Conservation (phyloP, 2,888 invertebrate species). For the Xestia ashworthii region DNA sequence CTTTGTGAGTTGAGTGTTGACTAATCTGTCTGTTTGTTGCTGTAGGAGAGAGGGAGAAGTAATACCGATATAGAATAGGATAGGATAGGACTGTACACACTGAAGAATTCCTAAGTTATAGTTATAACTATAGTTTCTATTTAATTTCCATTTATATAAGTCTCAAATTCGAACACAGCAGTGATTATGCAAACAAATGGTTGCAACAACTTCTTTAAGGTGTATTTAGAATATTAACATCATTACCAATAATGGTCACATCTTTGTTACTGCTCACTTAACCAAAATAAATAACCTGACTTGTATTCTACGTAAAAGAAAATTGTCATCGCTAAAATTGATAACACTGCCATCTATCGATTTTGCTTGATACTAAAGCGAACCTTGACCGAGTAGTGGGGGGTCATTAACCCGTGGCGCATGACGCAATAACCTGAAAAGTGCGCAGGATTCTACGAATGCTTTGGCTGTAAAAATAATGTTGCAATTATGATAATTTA, state of each 20-base stretch:
- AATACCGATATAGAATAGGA: not conserved
- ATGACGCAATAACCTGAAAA: slow-evolving; percentile 63
- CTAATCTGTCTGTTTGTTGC: slow-evolving; percentile 46
- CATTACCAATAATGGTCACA: not conserved
- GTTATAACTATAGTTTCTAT: not conserved
- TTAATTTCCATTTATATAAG: too few species aligned
- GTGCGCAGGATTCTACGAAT: slow-evolving; percentile 56
- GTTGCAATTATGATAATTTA: slow-evolving; percentile 27
- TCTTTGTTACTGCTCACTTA: too few species aligned
- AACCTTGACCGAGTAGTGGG: slow-evolving; percentile 68
- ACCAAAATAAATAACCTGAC: not conserved
- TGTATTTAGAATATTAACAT: slow-evolving; percentile 15
- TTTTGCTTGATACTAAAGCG: slow-evolving; percentile 40
- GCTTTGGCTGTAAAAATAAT: slow-evolving; percentile 53
- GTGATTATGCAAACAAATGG: not conserved
- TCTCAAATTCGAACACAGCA: not conserved
- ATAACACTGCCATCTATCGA: slow-evolving; percentile 61
- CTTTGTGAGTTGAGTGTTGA: slow-evolving; percentile 57
- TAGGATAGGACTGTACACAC: too few species aligned
- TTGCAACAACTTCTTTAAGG: not conserved
- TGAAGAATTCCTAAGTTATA: not conserved
- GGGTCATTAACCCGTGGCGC: slow-evolving; percentile 57
- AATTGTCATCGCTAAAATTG: not conserved
- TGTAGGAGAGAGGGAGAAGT: slow-evolving; percentile 2
- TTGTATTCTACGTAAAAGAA: not conserved